Conservation (phyloP, 2,113 vertebrate genomes). For the Condylura cristata region DNA sequence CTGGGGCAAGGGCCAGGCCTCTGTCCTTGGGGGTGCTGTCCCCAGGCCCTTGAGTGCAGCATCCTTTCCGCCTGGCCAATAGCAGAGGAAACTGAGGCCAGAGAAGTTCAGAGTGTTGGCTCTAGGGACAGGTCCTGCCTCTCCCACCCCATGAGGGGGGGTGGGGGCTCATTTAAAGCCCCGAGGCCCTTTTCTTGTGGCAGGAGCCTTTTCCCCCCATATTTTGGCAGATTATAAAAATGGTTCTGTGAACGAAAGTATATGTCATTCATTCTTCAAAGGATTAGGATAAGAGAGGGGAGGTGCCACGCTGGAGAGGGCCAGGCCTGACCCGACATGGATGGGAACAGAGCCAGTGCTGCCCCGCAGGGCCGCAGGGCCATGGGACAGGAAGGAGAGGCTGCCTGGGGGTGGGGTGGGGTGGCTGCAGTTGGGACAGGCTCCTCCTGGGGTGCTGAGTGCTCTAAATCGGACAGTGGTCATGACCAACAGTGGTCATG, state of each 20-base stretch:
- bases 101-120: background rate
- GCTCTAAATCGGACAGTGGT: background rate
- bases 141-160: background rate
- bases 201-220: background rate
- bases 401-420: background rate
- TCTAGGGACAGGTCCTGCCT: background rate
- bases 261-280: background rate
- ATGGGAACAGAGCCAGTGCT: too few species aligned
- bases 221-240: background rate
- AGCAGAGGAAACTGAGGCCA: background rate
- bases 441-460: background rate
- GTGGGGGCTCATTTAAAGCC: background rate
- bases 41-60: too few species aligned
- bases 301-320: too few species aligned
- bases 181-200: too few species aligned
- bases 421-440: background rate
- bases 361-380: too few species aligned
- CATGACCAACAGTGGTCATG: too few species aligned
- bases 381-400: too few species aligned
- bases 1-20: background rate
- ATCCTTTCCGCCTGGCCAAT: too few species aligned
- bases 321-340: too few species aligned
- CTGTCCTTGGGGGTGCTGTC: too few species aligned
- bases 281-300: background rate
- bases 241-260: background rate